phyloP scores from a whole-genome alignment of 1,140 invertebrate genomes.

The Sesamia nonagrioides region DNA sequence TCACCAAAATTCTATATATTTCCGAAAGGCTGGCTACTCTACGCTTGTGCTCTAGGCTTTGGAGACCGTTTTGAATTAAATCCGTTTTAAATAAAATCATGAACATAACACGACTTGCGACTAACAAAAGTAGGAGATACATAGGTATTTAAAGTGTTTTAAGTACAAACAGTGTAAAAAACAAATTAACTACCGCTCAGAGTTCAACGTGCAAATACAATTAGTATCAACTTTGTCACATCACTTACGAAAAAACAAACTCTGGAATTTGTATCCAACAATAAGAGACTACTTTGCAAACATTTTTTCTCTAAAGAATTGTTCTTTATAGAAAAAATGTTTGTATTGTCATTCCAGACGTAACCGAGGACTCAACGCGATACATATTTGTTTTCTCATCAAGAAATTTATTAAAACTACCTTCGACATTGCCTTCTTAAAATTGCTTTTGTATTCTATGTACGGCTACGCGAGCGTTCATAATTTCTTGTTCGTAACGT shows the following conservation, averaged over 20 bases:
- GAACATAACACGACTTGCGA: too few species aligned
- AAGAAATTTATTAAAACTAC: conserved; percentile 1
- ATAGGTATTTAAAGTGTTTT: neutral
- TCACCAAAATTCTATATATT: too few species aligned
- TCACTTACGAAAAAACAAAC: neutral
- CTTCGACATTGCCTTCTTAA: conserved; percentile 1
- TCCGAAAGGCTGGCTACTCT: too few species aligned
- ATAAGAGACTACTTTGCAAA: neutral
- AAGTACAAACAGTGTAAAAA: conserved; percentile 10
- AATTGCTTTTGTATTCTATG: neutral
- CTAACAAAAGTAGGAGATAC: neutral
- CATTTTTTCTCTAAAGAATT: neutral
- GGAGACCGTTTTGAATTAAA: too few species aligned
- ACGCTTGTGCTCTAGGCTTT: too few species aligned
- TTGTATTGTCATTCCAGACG: neutral
- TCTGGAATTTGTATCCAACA: neutral
- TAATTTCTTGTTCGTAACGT: conserved; percentile 11
- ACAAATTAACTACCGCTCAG: conserved; percentile 1
- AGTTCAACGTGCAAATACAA: conserved; percentile 32
- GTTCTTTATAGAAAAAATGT: too few species aligned
- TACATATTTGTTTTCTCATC: conserved; percentile 1
- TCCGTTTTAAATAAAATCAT: too few species aligned
- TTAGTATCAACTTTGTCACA: conserved; percentile 46
- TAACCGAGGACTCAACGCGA: neutral
- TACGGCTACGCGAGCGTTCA: conserved; percentile 15